These are phyloP conservation scores for Drosophila sp. DNA, from an alignment of 1,140 invertebrate species.

Conservation along the genomic window DNA sequence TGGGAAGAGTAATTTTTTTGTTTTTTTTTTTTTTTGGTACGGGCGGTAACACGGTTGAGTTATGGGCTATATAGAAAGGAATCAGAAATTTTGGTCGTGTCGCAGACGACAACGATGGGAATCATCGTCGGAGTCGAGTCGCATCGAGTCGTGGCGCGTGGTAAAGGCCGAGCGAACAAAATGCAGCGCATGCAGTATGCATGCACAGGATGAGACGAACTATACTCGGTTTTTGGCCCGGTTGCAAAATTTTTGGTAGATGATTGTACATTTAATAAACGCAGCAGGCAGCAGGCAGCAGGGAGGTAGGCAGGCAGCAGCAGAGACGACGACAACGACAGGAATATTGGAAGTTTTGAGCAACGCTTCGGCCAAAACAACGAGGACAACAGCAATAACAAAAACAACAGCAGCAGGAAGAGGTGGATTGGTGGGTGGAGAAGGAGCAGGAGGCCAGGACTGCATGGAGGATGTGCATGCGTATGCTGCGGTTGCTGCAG, in stretches of 20 bases:
- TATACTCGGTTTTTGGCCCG: conserved; percentile 23
- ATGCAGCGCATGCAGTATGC: conserved; percentile 10
- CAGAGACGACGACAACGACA: conserved; percentile 42
- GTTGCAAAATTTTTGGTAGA: conserved; percentile 47
- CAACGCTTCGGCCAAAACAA: conserved; percentile 14
- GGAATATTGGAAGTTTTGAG: conserved; percentile 49
- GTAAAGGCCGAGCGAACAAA: conserved; percentile 23
- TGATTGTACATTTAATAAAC: conserved; percentile 61
- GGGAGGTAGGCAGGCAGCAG: conserved; percentile 22
- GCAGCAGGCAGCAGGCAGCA: conserved; percentile 21
- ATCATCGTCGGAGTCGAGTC: background rate
- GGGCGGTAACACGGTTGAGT: conserved; percentile 35
- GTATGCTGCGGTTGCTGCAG: conserved; percentile 10
- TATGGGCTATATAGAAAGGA: conserved; percentile 56
- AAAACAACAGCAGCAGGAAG: background rate
- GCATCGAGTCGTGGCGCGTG: background rate
- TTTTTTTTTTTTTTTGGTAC: conserved; percentile 7
- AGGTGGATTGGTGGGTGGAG: background rate
- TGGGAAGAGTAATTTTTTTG: conserved; percentile 6
- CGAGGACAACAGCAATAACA: background rate
- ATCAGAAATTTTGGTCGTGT: conserved; percentile 51
- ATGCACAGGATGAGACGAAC: conserved; percentile 14
- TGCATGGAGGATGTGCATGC: conserved; percentile 2
- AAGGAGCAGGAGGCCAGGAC: background rate
- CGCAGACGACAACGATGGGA: conserved; percentile 29